These are phyloP conservation scores for Hyaena hyaena DNA, from an alignment of 2,113 vertebrate species.

Conservation along the genomic window DNA sequence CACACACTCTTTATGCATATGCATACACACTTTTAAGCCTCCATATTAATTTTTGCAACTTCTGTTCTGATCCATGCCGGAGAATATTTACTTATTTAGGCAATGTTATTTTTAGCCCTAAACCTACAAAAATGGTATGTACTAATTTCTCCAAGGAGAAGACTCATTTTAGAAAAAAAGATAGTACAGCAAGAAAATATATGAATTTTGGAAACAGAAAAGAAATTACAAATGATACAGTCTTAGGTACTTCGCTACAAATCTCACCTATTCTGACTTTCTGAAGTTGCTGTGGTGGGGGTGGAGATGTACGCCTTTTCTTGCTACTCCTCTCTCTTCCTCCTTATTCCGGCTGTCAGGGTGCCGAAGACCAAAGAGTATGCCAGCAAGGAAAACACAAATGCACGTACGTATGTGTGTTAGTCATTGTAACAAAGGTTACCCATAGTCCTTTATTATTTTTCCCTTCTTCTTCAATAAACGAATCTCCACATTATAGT, in stretches of 20 bases:
- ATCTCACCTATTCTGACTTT: neutral
- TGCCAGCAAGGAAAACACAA: neutral
- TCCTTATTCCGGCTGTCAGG: neutral
- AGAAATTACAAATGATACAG: no score
- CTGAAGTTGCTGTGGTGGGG: neutral
- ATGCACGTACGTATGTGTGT: neutral
- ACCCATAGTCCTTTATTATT: neutral
- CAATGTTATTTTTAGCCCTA: neutral
- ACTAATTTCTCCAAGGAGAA: neutral
- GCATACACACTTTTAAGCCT: neutral
- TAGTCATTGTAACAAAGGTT: neutral
- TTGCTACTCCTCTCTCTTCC: neutral
- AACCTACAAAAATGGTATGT: neutral
- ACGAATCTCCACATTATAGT: neutral
- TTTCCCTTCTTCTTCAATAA: neutral
- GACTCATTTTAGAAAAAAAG: neutral
- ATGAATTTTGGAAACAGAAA: neutral
- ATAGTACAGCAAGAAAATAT: neutral
- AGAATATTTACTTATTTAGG: neutral
- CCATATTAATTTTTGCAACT: neutral
- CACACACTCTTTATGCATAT: neutral
- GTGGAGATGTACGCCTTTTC: neutral
- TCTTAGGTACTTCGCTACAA: neutral
- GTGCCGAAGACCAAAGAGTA: neutral
- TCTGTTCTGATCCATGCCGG: neutral